These are phyloP conservation scores for Chrysaora quinquecirrha DNA, from an alignment of 30 jellyfish, hydroid and myxozoan genomes.

Conservation along the genomic window DNA sequence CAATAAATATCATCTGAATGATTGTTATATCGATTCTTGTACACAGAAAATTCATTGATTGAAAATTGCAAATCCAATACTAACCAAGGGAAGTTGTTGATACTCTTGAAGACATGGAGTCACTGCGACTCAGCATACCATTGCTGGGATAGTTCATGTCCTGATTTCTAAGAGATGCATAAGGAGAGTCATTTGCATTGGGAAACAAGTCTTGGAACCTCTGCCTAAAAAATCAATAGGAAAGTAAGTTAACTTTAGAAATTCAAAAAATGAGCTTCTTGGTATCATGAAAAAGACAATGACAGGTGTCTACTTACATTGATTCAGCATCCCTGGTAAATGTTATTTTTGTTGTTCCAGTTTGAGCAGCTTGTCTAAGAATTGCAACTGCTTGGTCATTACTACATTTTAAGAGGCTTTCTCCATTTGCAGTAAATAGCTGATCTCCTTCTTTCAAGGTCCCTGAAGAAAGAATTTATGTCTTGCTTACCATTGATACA, in stretches of 20 bases:
- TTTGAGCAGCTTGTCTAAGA: constrained; percentile 75
- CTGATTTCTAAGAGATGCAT: background rate
- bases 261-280: too few relatives aligned
- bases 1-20: too few relatives aligned
- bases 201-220: constrained; percentile 54
- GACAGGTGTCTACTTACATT: too few relatives aligned
- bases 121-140: constrained; percentile 51
- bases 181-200: background rate
- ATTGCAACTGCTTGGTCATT: constrained; percentile 74
- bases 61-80: too few relatives aligned
- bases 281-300: too few relatives aligned
- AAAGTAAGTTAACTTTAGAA: background rate
- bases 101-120: constrained; percentile 42
- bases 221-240: constrained; percentile 8
- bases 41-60: too few relatives aligned
- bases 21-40: too few relatives aligned
- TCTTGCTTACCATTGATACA: too few relatives aligned
- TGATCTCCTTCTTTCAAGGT: constrained; percentile 73
- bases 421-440: constrained; percentile 72
- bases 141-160: background rate
- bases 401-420: constrained; percentile 23
- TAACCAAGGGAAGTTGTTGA: constrained; percentile 56
- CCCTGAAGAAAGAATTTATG: constrained; percentile 34
- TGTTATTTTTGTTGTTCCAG: constrained; percentile 56
- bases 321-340: constrained; percentile 49